Base-by-base conservation (phyloP, 1,140 invertebrate species). In the Chironomus tepperi region DNA sequence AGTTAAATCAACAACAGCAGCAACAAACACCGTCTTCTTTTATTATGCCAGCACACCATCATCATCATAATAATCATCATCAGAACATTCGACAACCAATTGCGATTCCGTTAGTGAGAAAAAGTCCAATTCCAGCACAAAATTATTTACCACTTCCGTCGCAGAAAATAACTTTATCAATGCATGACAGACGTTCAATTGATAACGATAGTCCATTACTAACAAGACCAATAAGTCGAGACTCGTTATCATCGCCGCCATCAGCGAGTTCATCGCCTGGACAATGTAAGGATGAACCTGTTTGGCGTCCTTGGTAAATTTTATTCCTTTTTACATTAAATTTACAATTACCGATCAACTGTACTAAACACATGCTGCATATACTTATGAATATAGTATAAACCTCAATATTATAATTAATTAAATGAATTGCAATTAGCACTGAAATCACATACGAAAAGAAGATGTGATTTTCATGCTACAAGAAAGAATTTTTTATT, bases 11-110 rank as follows among this genome's bases (percentile, higher is more conserved):
- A 8, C 42, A 74, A 1, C 65, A 43, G 42, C 73, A 18, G 43
- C 43, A 16, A 21, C 21, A 16, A 47, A 47, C 6, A 21, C 73
- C 8, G 73, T 43, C 43, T 0, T 18, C 42, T 81, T 80, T 7
- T 79, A 79, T 42, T 74, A 81, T 43, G 81, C 81, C 76, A 82
- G 80, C 73, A 80, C 77, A 47, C 78, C 79, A 19, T 79, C 24
- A 34, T 34, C 78, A 72, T 81, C 80, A 64, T 81, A 79, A 67
- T 18, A 47, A 81, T 82, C 75, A 79, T 79, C 65, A 70, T 2
- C 81, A 77, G 65, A 73, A 75, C 43, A 74, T 76, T 75, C 75
- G 75, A 65, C 74, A 79, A 21, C 64, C 75, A 47, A 73, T 43
- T 73, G 7, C n/a, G 16, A 43, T 6, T 19, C 64, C 24, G 76